Conservation (phyloP, 2,888 invertebrate species). For the Sinhomidia bicolor region DNA sequence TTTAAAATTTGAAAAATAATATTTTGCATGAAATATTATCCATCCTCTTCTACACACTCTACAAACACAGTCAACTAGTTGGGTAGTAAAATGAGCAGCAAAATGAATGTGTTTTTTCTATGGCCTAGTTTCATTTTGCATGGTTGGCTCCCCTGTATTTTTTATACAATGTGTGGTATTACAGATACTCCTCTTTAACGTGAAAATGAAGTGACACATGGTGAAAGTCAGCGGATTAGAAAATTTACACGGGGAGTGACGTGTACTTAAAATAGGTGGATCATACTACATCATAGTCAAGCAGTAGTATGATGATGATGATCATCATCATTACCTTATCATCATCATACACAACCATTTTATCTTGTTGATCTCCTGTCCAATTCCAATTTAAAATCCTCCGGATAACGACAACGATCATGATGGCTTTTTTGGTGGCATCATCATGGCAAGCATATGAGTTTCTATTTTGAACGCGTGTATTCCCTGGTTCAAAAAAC, state of each 20-base stretch:
- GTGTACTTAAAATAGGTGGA: conserved; percentile 27
- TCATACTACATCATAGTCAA: background rate
- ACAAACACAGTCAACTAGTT: too few species aligned
- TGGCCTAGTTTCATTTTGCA: background rate
- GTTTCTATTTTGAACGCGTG: background rate
- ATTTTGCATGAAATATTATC: conserved; percentile 22
- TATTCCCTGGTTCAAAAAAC: background rate
- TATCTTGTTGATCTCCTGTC: conserved; percentile 46
- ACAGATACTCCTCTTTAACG: background rate
- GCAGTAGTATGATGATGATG: too few species aligned
- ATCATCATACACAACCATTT: conserved; percentile 19
- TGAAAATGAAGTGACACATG: conserved; percentile 41
- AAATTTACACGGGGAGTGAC: conserved; percentile 28
- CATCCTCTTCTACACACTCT: background rate
- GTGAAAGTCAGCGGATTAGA: conserved; percentile 43
- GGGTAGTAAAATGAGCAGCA: too few species aligned
- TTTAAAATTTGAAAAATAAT: conserved; percentile 1
- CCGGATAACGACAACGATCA: conserved; percentile 11
- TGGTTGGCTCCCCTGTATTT: background rate
- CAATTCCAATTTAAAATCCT: conserved; percentile 26
- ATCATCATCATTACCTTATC: background rate
- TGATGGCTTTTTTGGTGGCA: background rate
- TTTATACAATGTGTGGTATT: background rate
- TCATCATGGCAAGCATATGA: background rate
- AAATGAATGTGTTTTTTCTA: too few species aligned